A percentile compares a stretch with the other conserved stretches of the same genome.
Conservation (phyloP, 2,888 invertebrate species). For the Priocnemis perturbator region DNA sequence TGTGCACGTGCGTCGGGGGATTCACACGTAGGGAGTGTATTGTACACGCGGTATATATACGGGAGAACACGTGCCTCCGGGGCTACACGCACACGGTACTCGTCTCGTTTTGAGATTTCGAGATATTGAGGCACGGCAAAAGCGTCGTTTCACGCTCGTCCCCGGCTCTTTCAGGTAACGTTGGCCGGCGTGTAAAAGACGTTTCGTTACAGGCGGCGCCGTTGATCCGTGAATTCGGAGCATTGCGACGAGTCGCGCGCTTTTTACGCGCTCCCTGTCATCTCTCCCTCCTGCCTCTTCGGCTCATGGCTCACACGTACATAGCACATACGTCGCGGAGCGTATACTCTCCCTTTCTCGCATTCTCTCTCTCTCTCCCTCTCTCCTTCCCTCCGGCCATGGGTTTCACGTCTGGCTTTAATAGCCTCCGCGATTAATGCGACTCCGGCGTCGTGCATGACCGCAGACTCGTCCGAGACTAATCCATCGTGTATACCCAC, state of each 20-base stretch:
- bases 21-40: too few species aligned
- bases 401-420: conserved; percentile 39
- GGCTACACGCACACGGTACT: conserved; percentile 13
- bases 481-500: conserved; percentile 3
- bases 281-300: conserved; percentile 3
- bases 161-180: conserved; percentile 14
- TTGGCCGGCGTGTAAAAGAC: conserved; percentile 34
- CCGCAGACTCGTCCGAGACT: conserved; percentile 24
- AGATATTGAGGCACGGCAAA: conserved; percentile 29
- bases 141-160: conserved; percentile 15
- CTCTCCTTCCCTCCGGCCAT: not conserved
- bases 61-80: conserved; percentile 35
- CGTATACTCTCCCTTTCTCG: conserved; percentile 10
- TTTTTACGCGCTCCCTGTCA: conserved; percentile 9
- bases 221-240: conserved; percentile 45
- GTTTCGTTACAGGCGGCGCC: conserved; percentile 29
- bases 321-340: too few species aligned
- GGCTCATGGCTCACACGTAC: too few species aligned
- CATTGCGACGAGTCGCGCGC: conserved; percentile 17
- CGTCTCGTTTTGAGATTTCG: conserved; percentile 33
- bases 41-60: conserved; percentile 2
- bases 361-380: not conserved
- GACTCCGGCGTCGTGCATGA: conserved; percentile 37
- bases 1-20: conserved; percentile 8
- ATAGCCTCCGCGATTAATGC: conserved; percentile 41